A percentile compares a stretch with the other conserved stretches of the same genome.
Conservation (phyloP, 2,797 vertebrate species). For the Amphiprion clarkii region DNA sequence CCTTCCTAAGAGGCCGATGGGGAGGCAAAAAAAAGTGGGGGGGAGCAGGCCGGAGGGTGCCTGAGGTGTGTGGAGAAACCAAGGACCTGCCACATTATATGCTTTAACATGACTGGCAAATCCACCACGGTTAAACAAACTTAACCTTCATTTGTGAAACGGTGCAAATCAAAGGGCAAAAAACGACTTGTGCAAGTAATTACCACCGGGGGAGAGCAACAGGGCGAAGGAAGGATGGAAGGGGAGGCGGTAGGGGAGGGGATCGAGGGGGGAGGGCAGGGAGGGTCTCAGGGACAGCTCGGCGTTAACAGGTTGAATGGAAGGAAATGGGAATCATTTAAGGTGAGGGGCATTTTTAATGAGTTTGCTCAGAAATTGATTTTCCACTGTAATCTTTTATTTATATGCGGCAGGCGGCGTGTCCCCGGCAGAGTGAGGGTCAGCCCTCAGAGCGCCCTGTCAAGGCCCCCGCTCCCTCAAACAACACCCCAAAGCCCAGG, state of each 20-base stretch:
- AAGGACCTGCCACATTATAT: slow-evolving; percentile 94
- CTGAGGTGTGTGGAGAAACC: slow-evolving; percentile 84
- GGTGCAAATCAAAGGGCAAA: slow-evolving; percentile 93
- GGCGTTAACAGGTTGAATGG: slow-evolving; percentile 79
- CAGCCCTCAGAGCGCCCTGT: slow-evolving; percentile 88
- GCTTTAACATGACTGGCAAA: slow-evolving; percentile 99
- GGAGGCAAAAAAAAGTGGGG: neutral
- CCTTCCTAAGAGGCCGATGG: slow-evolving; percentile 46
- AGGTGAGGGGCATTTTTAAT: slow-evolving; percentile 93
- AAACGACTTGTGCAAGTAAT: slow-evolving; percentile 96
- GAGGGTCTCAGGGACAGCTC: slow-evolving; percentile 63
- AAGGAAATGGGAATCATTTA: slow-evolving; percentile 92
- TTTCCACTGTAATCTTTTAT: slow-evolving; percentile 98
- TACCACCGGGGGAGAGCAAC: slow-evolving; percentile 86
- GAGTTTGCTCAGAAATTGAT: slow-evolving; percentile 99
- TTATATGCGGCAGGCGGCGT: slow-evolving; percentile 95
- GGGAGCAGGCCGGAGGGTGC: slow-evolving; percentile 47
- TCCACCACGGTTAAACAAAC: slow-evolving; percentile 99
- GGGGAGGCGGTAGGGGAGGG: slow-evolving; percentile 38
- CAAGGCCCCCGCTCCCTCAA: slow-evolving; percentile 90
- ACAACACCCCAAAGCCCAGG: slow-evolving; percentile 92
- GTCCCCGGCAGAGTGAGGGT: slow-evolving; percentile 90
- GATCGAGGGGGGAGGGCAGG: slow-evolving; percentile 27
- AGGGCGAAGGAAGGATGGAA: slow-evolving; percentile 73
- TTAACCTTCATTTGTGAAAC: slow-evolving; percentile 99